These are phyloP conservation scores for Porites evermanni DNA, from an alignment of 92 coral and sea anemone species.

Conservation along the genomic window DNA sequence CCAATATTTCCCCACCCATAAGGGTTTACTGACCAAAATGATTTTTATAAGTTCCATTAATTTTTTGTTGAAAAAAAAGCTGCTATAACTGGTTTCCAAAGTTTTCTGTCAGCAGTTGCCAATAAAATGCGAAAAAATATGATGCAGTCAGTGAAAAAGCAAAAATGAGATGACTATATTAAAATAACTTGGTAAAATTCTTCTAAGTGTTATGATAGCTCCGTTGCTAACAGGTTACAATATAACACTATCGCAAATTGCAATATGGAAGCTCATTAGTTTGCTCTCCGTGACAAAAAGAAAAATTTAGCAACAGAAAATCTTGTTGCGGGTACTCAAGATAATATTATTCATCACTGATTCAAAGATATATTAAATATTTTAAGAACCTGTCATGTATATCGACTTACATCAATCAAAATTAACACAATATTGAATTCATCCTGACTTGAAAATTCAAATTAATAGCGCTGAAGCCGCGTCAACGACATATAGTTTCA, in stretches of 20 bases:
- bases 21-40: too few relatives aligned
- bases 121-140: too few relatives aligned
- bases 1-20: too few relatives aligned
- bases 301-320: background rate
- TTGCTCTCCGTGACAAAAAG: background rate
- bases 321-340: background rate
- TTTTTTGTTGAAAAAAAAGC: too few relatives aligned
- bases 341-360: background rate
- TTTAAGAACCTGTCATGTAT: background rate
- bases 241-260: background rate
- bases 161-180: background rate
- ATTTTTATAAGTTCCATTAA: too few relatives aligned
- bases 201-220: background rate
- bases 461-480: background rate
- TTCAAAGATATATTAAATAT: background rate
- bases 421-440: conserved; percentile 5
- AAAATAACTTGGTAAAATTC: background rate
- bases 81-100: too few relatives aligned
- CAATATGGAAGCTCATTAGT: background rate
- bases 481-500: background rate
- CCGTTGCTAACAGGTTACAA: background rate
- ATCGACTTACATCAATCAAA: too few relatives aligned
- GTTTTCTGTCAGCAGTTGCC: too few relatives aligned
- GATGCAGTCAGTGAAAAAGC: background rate
- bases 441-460: background rate